Percentiles rank a stretch among this genome's conserved stretches.
These are phyloP conservation scores for Rhyacophila brunnea DNA, from an alignment of 1,140 invertebrate species.

Conservation along the genomic window DNA sequence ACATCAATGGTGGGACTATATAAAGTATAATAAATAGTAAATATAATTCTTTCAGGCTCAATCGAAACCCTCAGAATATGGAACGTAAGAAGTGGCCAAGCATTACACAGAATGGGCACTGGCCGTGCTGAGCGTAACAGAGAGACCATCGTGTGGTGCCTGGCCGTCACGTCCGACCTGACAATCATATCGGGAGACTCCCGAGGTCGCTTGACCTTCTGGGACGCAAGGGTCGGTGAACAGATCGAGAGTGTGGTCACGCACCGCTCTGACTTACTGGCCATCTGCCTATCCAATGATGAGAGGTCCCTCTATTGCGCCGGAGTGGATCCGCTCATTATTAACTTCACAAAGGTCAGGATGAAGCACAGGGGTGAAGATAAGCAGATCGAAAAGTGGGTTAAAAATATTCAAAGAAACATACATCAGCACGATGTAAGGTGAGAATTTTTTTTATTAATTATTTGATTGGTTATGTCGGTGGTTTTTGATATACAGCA, in stretches of 20 bases:
- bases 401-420: conserved; percentile 72
- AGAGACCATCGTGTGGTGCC: conserved; percentile 83
- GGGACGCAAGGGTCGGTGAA: conserved; percentile 79
- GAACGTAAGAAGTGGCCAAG: conserved; percentile 80
- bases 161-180: conserved; percentile 76
- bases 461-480: neutral
- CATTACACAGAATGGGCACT: conserved; percentile 76
- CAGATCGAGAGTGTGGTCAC: conserved; percentile 72
- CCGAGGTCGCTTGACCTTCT: conserved; percentile 79
- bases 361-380: conserved; percentile 57
- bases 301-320: conserved; percentile 71
- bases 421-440: conserved; percentile 84
- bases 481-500: too few species aligned
- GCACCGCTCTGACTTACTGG: conserved; percentile 77
- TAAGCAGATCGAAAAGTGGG: conserved; percentile 62
- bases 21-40: neutral
- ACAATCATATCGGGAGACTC: conserved; percentile 90
- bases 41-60: conserved; percentile 59
- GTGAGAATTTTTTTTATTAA: conserved; percentile 38
- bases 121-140: conserved; percentile 60
- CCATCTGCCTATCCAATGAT: conserved; percentile 69
- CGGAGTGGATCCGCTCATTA: conserved; percentile 79
- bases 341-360: conserved; percentile 64
- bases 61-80: conserved; percentile 82
- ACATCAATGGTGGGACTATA: neutral